Evolutionary conservation across 2,113 vertebrate species (phyloP), one percentile per base, ranked within the genome.

Genomic region (Oriolus oriolus): DNA sequence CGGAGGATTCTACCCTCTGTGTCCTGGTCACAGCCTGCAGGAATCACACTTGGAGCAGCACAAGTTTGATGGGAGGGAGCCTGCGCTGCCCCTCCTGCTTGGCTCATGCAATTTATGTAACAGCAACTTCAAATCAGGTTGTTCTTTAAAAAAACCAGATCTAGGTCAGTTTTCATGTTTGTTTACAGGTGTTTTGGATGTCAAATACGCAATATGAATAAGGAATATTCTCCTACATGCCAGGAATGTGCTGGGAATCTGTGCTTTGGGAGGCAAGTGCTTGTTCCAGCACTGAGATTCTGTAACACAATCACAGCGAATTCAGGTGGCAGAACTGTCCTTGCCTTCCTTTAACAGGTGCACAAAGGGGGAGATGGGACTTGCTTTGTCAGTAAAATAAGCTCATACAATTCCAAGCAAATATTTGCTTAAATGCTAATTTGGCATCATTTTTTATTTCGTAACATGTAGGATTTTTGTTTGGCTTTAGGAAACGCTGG

Each of bases 21-120:
- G 4, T 82, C 30, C 74, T 45, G 26, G 13, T 87, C 21, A 17
- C 42, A 42, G 45, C 16, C 2, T 28, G 41, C 73, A 50, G 90
- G 65, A 63, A 16, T 75, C 31, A 3, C 1, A 0, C 50, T 17
- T 49, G 33, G 23, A 28, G 8, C 10, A 11, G 19, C 4, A 9
- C 53, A n/a, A 14, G 11, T 35, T 15, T 6, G 19, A 4, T 6
- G 16, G 35, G 52, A 41, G 60, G 39, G 27, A 8, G 50, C 13
- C 64, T 63, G 80, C 45, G 9, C 64, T 84, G 50, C 39, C 19
- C 53, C 54, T 84, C 37, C 11, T 47, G 53, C 50, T 64, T 69
- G 61, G 73, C 63, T 68, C 24, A 5, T 31, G 42, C 47, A 5
- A 8, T 66, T 35, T 68, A 2, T 50, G 16, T 11, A 66, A 45